Percentiles rank a stretch among this genome's conserved stretches.
Conservation (phyloP, 2,113 vertebrate species). For the Lophura nycthemera region DNA sequence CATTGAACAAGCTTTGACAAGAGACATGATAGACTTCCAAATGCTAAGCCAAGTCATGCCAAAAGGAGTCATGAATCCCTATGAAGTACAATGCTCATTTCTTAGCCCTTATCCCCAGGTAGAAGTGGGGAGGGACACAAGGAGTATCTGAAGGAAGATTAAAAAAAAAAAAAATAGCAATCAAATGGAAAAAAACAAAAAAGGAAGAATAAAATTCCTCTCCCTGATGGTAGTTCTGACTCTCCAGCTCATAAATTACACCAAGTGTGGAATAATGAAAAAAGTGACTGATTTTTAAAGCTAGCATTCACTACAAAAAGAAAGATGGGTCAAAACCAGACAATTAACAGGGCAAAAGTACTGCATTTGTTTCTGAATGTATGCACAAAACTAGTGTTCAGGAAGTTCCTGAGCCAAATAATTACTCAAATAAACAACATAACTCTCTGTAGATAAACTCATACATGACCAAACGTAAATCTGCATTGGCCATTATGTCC, state of each 20-base stretch:
- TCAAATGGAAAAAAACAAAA: background rate
- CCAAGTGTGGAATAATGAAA: background rate
- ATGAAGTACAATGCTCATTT: background rate
- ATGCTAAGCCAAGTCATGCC: background rate
- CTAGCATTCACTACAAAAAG: background rate
- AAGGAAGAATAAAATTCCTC: background rate
- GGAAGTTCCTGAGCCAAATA: background rate
- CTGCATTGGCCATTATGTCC: background rate
- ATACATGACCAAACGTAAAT: background rate
- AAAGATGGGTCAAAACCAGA: background rate
- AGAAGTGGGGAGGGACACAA: background rate
- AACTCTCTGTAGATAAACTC: background rate
- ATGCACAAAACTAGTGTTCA: background rate
- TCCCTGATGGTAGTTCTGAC: background rate
- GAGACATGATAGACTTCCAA: background rate
- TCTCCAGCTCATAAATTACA: background rate
- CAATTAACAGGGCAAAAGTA: background rate
- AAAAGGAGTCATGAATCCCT: background rate
- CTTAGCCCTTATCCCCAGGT: background rate
- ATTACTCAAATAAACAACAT: background rate
- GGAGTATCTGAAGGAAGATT: background rate
- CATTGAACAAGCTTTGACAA: background rate
- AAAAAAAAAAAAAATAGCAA: background rate
- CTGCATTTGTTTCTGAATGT: rapidly evolving
- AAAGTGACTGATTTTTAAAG: background rate